Percentiles rank a stretch among this genome's conserved stretches.
Evolutionary conservation across 2,113 vertebrate genomes (phyloP).

Genomic region (Halichoeres trimaculatus): DNA sequence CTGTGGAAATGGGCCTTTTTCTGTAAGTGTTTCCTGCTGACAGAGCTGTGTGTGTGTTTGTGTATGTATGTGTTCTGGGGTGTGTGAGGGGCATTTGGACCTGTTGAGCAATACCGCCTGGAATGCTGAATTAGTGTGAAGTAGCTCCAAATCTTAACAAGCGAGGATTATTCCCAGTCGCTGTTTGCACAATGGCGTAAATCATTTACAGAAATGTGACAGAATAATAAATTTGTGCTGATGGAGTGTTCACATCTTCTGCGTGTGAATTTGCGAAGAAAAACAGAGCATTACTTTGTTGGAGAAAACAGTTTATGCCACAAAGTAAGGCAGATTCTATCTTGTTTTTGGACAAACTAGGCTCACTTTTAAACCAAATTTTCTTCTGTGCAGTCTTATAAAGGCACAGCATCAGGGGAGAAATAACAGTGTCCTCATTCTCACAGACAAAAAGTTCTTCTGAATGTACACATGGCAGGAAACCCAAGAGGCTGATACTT

Average conservation of each 20-base stretch:
- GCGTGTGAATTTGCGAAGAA: not conserved
- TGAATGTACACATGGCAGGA: not conserved
- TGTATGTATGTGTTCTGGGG: constrained; percentile 32
- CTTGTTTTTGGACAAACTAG: not conserved
- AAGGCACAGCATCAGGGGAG: constrained; percentile 11
- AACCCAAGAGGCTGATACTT: constrained; percentile 4
- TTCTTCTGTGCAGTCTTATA: not conserved
- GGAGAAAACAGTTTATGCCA: constrained; percentile 1
- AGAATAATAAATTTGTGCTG: not conserved
- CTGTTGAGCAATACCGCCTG: constrained; percentile 68
- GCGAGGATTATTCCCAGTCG: constrained; percentile 9
- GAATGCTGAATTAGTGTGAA: constrained; percentile 59
- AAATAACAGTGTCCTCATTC: constrained; percentile 25
- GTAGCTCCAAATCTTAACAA: constrained; percentile 31
- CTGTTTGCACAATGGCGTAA: constrained; percentile 14
- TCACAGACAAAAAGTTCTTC: not conserved
- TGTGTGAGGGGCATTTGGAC: constrained; percentile 55
- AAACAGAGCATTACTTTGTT: not conserved
- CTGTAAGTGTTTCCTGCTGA: constrained; percentile 66
- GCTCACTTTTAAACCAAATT: not conserved
- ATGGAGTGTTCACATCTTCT: constrained; percentile 19
- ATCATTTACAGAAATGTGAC: constrained; percentile 6
- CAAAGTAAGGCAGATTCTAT: not conserved
- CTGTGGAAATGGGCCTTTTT: constrained; percentile 9
- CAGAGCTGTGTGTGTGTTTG: not conserved